Conservation (phyloP, 2,113 vertebrate genomes). For the Nothocercus nigrocapillus region DNA sequence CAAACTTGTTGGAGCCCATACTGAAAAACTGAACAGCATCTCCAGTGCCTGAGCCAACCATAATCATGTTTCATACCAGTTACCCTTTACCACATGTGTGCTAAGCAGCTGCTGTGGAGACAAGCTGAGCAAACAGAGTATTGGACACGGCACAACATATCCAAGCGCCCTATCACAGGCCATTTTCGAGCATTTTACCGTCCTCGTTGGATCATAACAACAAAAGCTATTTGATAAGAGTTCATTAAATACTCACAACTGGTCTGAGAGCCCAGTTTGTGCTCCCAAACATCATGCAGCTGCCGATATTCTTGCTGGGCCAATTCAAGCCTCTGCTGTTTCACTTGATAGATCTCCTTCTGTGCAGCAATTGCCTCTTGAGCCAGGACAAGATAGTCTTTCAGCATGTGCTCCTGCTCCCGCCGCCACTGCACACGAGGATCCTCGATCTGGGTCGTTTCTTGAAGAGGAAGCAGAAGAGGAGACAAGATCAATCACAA, state of each 20-base stretch:
- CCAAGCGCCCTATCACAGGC: background rate
- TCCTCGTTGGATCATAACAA: background rate
- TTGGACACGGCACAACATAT: accelerated
- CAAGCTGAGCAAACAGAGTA: background rate
- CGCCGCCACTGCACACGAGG: constrained; percentile 94
- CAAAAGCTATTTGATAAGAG: background rate
- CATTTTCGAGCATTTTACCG: background rate
- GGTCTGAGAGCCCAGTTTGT: constrained; percentile 92
- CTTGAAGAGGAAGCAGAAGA: constrained; percentile 56
- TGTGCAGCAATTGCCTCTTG: constrained; percentile 93
- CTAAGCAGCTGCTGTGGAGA: background rate
- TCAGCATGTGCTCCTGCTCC: constrained; percentile 96
- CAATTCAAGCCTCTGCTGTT: constrained; percentile 92
- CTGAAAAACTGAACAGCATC: background rate
- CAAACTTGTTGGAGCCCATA: background rate
- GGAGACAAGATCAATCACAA: background rate
- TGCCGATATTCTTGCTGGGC: constrained; percentile 95
- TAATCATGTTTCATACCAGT: accelerated
- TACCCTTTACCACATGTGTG: background rate
- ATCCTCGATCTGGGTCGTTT: constrained; percentile 97
- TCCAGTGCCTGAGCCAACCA: background rate
- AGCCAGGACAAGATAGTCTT: constrained; percentile 94
- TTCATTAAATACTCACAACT: constrained; percentile 86
- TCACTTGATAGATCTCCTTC: constrained; percentile 97
- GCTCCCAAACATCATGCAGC: constrained; percentile 93